These are phyloP conservation scores for Thymelicus acteon DNA, from an alignment of 2,888 invertebrate genomes.

Conservation along the genomic window DNA sequence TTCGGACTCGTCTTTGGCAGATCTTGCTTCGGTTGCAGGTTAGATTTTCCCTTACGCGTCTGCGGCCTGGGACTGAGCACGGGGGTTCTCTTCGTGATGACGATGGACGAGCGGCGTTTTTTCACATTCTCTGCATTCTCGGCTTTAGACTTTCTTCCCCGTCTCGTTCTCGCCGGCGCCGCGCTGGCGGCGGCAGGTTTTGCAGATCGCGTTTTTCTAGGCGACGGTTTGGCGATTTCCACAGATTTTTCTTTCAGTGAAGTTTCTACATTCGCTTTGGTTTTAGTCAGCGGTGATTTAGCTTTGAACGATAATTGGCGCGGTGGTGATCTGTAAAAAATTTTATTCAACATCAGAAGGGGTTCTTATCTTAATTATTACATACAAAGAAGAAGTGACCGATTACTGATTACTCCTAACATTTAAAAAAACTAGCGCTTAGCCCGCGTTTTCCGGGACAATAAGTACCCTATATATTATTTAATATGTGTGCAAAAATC, in stretches of 20 bases:
- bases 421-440: not conserved
- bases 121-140: conserved; percentile 44
- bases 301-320: conserved; percentile 27
- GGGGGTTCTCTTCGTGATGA: conserved; percentile 61
- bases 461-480: too few relatives aligned
- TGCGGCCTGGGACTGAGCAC: conserved; percentile 52
- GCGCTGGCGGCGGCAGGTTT: conserved; percentile 11
- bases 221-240: conserved; percentile 33
- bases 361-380: not conserved
- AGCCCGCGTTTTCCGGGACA: too few relatives aligned
- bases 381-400: too few relatives aligned
- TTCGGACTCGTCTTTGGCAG: conserved; percentile 44
- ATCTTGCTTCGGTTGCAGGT: conserved; percentile 34
- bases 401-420: too few relatives aligned
- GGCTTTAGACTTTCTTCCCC: conserved; percentile 23
- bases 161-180: not conserved
- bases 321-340: conserved; percentile 37
- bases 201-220: conserved; percentile 31
- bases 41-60: conserved; percentile 11
- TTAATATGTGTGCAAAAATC: too few relatives aligned
- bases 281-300: conserved; percentile 19
- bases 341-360: not conserved
- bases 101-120: conserved; percentile 53
- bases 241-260: conserved; percentile 13
- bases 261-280: conserved; percentile 29